Base-by-base conservation (phyloP, 92 coral and sea anemone species). In the Porites evermanni region DNA sequence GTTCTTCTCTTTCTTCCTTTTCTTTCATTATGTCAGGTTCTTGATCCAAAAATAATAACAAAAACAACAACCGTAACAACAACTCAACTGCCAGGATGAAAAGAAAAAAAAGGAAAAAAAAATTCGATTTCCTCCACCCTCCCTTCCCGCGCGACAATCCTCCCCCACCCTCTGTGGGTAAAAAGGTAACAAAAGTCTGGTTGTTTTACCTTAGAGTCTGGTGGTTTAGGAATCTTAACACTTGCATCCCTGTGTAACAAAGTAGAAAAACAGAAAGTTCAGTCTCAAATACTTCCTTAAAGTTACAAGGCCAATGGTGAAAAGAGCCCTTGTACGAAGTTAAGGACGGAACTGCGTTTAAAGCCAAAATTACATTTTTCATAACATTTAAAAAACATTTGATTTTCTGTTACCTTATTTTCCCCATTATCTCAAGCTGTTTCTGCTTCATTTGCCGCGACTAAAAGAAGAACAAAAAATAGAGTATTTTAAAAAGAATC, bases 211-310 rank as follows among this genome's bases (percentile, higher is more conserved):
- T 92, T 96, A 8, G 98, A 80, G 21, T 86, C 98, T 8, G 99
- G 99, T 13, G 98, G 96, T 77, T 95, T 96, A 19, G 98, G 99
- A 72, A 96, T 95, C 85, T 80, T 93, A 32, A 96, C 98, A n/a
- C 94, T 94, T 59, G 99, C 96, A 26, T 93, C 99, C 63, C 98
- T 96, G 64, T n/a, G 50, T 47, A 78, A 68, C 1, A 44, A 59
- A 67, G 24, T 53, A 23, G 21, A 1, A 83, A 52, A 75, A 68
- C n/a, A 66, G 64, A 47, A 11, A 44, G 8, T 50, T 60, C 12
- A 82, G 61, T 56, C 12, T 11, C 12, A 56, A 14, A 23, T 6
- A 53, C 56, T 51, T 38, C 6, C 47, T 38, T 4, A 38, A 38
- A 7, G 47, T 38, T 38, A 38, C 47, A 38, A 38, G 47, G 47